Evolutionary conservation across 2,888 invertebrate genomes (phyloP).

Genomic region (Leuctra nigra): DNA sequence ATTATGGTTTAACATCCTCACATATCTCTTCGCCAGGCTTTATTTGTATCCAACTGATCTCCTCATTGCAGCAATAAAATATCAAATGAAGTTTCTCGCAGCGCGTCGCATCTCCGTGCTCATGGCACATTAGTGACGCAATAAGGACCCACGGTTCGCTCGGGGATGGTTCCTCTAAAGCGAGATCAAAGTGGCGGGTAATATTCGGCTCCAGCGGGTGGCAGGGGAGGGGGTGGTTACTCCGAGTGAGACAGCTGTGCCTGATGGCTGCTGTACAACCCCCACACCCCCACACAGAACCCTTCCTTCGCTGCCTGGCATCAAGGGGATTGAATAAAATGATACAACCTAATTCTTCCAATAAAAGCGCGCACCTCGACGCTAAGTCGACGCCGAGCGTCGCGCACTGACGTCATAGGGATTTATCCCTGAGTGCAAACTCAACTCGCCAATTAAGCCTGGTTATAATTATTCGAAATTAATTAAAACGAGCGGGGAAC

Average conservation of each 20-base stretch:
- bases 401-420: too few species aligned
- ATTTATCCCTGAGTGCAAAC: too few species aligned
- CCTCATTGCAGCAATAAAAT: slow-evolving; percentile 16
- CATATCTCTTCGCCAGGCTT: slow-evolving; percentile 7
- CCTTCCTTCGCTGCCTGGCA: slow-evolving; percentile 11
- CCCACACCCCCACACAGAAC: slow-evolving; percentile 22
- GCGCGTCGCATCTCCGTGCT: not conserved
- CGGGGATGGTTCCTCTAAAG: not conserved
- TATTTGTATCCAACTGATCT: slow-evolving; percentile 17
- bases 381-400: too few species aligned
- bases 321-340: slow-evolving; percentile 10
- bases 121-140: not conserved
- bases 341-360: slow-evolving; percentile 15
- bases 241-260: slow-evolving; percentile 21
- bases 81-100: slow-evolving; percentile 18
- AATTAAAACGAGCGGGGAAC: too few species aligned
- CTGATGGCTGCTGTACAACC: slow-evolving; percentile 12
- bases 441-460: too few species aligned
- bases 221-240: slow-evolving; percentile 11
- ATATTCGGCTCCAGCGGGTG: slow-evolving; percentile 16
- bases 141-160: slow-evolving; percentile 8
- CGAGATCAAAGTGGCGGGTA: slow-evolving; percentile 24
- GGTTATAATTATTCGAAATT: too few species aligned
- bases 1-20: slow-evolving; percentile 18
- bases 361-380: too few species aligned